These are phyloP conservation scores for Chrysolina oricalcia DNA, from an alignment of 2,888 invertebrate species.

Conservation along the genomic window DNA sequence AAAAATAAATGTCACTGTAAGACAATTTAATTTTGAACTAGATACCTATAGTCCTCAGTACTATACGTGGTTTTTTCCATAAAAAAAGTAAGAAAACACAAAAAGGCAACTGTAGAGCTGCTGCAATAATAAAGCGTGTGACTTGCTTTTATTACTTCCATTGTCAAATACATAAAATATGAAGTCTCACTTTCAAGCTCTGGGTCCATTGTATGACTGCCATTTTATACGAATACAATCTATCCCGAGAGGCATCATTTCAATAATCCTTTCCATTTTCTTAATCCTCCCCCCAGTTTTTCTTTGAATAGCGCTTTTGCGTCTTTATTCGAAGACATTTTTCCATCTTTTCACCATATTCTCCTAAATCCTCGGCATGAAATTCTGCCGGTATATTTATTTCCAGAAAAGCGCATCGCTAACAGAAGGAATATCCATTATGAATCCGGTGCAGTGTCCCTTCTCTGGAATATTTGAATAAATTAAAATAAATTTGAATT, in stretches of 20 bases:
- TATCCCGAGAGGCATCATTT: background rate
- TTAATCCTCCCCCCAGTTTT: background rate
- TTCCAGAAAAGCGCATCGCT: conserved; percentile 34
- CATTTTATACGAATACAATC: background rate
- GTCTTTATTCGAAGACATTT: background rate
- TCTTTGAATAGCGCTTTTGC: background rate
- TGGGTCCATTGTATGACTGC: background rate
- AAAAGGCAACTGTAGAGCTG: too few relatives aligned
- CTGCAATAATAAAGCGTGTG: too few relatives aligned
- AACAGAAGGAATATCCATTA: conserved; percentile 42
- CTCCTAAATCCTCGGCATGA: conserved; percentile 12
- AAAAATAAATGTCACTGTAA: too few relatives aligned
- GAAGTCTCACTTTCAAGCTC: background rate
- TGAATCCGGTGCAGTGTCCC: conserved; percentile 37
- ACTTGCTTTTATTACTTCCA: background rate
- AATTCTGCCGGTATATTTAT: conserved; percentile 33
- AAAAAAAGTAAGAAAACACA: too few relatives aligned
- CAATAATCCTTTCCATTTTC: conserved; percentile 5
- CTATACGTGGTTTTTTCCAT: too few relatives aligned
- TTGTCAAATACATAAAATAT: background rate
- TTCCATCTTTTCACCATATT: conserved; percentile 12
- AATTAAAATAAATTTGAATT: conserved; percentile 50
- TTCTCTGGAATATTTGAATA: conserved; percentile 44
- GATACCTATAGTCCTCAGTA: too few relatives aligned
- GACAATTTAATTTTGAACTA: too few relatives aligned